Conservation (phyloP, 2,888 invertebrate species). For the Acanthosepion esculentum region DNA sequence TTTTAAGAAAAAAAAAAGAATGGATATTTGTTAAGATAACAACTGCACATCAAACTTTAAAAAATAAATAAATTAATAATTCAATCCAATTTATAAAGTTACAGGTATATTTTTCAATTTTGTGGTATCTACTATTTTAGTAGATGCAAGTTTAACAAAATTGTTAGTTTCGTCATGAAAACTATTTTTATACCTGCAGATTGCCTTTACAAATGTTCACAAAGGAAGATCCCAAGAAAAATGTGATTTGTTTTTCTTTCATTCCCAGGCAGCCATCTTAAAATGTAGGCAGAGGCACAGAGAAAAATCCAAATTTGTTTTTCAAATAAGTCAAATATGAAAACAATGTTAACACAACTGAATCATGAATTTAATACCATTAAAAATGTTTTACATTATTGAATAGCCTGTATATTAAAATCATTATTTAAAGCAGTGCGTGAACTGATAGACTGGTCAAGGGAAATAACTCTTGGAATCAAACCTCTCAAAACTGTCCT, state of each 20-base stretch:
- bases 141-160: slow-evolving; percentile 21
- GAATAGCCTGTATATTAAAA: not conserved
- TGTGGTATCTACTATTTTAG: not conserved
- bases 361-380: not conserved
- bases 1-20: not conserved
- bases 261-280: not conserved
- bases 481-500: not conserved
- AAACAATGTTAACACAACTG: not conserved
- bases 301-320: not conserved
- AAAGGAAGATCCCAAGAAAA: not conserved
- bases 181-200: not conserved
- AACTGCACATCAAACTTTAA: slow-evolving; percentile 33
- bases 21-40: slow-evolving; percentile 21
- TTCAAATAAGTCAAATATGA: not conserved
- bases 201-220: not conserved
- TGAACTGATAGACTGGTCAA: not conserved
- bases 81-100: slow-evolving; percentile 18
- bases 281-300: slow-evolving; percentile 33
- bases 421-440: not conserved
- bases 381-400: no score
- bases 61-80: not conserved
- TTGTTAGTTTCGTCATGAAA: not conserved
- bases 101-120: not conserved
- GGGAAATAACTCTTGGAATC: not conserved
- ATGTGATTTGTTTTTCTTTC: not conserved